phyloP scores from a whole-genome alignment of 2,797 vertebrate genomes.

The Spinus olivaceus region DNA sequence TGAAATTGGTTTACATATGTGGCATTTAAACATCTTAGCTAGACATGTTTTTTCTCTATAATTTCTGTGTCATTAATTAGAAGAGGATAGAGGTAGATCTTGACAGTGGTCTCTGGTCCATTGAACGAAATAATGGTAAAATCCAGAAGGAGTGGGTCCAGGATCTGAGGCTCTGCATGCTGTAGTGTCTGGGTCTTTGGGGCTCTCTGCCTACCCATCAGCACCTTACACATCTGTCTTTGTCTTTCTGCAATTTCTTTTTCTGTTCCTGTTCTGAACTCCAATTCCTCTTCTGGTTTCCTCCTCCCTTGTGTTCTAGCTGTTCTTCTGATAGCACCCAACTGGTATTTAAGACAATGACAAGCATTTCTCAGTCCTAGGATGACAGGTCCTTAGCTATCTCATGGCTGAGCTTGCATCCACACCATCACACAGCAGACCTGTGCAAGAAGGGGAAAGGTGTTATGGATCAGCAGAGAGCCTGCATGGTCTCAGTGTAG shows the following conservation, averaged over 20 bases:
- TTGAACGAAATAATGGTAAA: neutral
- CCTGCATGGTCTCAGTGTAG: rapidly evolving
- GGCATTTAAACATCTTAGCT: neutral
- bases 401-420: neutral
- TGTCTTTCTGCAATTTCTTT: neutral
- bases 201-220: neutral
- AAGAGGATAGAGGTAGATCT: neutral
- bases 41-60: neutral
- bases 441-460: rapidly evolving
- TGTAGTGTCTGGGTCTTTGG: neutral
- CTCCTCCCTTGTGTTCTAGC: neutral
- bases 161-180: neutral
- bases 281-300: neutral
- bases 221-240: neutral
- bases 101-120: neutral
- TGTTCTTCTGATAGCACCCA: neutral
- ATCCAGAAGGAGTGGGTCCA: neutral
- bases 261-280: neutral
- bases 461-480: neutral
- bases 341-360: neutral
- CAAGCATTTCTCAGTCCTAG: neutral
- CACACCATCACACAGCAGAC: rapidly evolving
- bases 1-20: neutral
- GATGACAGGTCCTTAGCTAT: neutral
- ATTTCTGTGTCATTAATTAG: neutral